Evolutionary conservation across 1,140 invertebrate genomes (phyloP), one percentile per base, ranked within the genome.

Genomic region (Nylanderia fulva): DNA sequence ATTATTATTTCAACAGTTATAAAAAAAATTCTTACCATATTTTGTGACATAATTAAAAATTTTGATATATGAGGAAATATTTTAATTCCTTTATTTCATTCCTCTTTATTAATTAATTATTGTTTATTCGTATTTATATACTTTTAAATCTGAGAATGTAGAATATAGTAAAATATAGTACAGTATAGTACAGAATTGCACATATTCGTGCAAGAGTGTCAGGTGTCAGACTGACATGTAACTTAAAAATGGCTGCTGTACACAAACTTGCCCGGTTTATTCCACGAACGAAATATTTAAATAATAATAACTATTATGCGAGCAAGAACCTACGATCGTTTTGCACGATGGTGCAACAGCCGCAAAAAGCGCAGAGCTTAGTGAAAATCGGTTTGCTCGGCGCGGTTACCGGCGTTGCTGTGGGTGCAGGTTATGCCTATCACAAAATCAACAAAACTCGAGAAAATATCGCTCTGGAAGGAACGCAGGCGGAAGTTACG

Each of bases 331-430:
- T 3, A 9, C n/a, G 52, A 2, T 60, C 52, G 8, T 88, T 93
- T 72, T 90, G 91, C 56, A 93, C 90, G 7, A 88, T 91, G 54
- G 86, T 92, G 9, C 77, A 88, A 21, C 88, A 92, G 8, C 88
- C 89, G 9, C 75, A 42, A 5, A 91, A 91, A 24, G 86, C 86
- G 0, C 88, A 61, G 69, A 84, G 92, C 24, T 91, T 93, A 18
- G 91, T 95, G 0, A 96, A 95, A 82, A 79, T 95, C 33, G 93
- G 94, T 39, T 54, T 96, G 18, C 85, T 95, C 45, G 96, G 96
- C n/a, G 91, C 95, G 2, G 93, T 91, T 15, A 88, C 96, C 42
- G 96, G 96, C 45, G 93, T 94, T 5, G 85, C 94, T 1, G 86
- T 93, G 2, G 96, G 95, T 72, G 93, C 92, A 88, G 94, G 94